Percentiles rank a stretch among this genome's conserved stretches.
These are phyloP conservation scores for Chionis minor DNA, from an alignment of 2,113 vertebrate genomes.

Conservation along the genomic window DNA sequence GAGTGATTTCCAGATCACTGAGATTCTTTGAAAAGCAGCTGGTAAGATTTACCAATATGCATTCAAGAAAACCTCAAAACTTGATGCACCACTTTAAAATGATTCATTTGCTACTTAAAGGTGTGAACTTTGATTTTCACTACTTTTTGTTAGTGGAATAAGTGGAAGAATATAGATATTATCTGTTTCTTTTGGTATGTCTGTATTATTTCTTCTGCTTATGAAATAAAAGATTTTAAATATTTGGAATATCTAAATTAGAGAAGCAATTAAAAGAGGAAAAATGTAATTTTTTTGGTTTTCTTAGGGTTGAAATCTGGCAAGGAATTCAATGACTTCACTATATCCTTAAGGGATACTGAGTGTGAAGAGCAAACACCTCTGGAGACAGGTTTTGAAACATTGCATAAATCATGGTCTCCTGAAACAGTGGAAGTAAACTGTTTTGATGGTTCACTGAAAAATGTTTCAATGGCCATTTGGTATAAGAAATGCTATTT, in stretches of 20 bases:
- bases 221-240: background rate
- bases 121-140: background rate
- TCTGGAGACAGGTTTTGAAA: background rate
- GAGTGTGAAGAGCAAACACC: background rate
- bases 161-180: background rate
- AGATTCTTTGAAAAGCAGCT: conserved; percentile 17
- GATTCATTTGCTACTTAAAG: background rate
- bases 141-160: background rate
- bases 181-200: background rate
- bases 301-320: background rate
- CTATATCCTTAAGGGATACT: background rate
- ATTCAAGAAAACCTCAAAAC: background rate
- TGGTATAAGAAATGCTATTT: background rate
- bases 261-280: background rate
- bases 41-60: background rate
- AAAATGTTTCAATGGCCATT: background rate
- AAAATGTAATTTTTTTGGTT: background rate
- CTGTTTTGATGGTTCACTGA: background rate
- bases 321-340: background rate
- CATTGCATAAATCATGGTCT: background rate
- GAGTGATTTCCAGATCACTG: conserved; percentile 28
- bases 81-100: background rate
- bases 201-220: background rate
- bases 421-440: background rate
- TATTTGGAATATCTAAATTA: background rate